Conservation (phyloP, 2,888 invertebrate genomes). For the Drosophila trichaetosa region DNA sequence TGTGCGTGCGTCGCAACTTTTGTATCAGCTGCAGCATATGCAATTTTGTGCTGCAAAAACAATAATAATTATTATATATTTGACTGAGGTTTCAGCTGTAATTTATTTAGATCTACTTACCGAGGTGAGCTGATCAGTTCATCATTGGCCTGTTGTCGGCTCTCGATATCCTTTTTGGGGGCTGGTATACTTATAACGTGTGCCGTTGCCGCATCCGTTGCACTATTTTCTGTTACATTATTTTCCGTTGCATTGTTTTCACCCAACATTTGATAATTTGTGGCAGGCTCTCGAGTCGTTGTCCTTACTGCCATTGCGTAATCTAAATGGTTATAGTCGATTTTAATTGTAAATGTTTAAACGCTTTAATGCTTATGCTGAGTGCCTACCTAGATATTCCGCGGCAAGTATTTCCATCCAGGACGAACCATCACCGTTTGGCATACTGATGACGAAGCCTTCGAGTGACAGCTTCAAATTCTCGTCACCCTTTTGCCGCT, state of each 20-base stretch:
- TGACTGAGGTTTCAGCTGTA: neutral
- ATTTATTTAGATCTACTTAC: conserved; percentile 26
- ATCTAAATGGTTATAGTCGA: conserved; percentile 16
- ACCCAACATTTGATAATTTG: conserved; percentile 30
- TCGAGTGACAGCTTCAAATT: conserved; percentile 89
- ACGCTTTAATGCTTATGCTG: too few species aligned
- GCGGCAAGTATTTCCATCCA: conserved; percentile 57
- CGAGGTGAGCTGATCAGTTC: conserved; percentile 43
- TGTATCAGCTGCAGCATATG: conserved; percentile 66
- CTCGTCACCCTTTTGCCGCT: conserved; percentile 91
- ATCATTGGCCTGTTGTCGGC: conserved; percentile 55
- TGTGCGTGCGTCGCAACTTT: conserved; percentile 52
- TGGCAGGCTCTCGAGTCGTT: conserved; percentile 28
- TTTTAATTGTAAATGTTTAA: neutral
- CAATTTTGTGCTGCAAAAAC: conserved; percentile 48
- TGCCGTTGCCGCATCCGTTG: conserved; percentile 18
- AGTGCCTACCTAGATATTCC: conserved; percentile 54
- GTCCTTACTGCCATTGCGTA: conserved; percentile 42
- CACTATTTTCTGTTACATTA: conserved; percentile 10
- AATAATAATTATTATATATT: neutral
- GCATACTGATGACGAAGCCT: conserved; percentile 81
- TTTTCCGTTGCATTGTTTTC: conserved; percentile 26
- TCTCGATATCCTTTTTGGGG: conserved; percentile 62
- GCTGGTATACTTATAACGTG: conserved; percentile 50
- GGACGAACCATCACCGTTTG: conserved; percentile 44